Percentiles rank a stretch among this genome's conserved stretches.
phyloP scores from a whole-genome alignment of 2,888 invertebrate species.

The Allacma fusca region DNA sequence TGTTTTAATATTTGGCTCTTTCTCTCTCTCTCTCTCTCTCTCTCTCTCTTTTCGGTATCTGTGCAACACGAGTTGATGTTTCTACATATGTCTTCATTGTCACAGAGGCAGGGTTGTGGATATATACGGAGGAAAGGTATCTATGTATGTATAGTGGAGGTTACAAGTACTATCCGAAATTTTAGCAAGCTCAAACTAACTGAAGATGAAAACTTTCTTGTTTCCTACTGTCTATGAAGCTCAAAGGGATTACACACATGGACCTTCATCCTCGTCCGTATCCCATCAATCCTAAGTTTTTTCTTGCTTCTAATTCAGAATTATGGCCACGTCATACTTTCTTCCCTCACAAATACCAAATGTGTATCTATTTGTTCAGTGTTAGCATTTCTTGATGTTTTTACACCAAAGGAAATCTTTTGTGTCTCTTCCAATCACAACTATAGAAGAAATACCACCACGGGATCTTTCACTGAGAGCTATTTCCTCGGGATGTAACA shows the following conservation, averaged over 20 bases:
- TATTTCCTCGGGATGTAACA: too few relatives aligned
- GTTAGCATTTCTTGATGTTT: slow-evolving; percentile 2
- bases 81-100: background rate
- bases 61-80: background rate
- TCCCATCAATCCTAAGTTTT: slow-evolving; percentile 6
- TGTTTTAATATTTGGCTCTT: background rate
- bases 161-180: slow-evolving; percentile 22
- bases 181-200: slow-evolving; percentile 17
- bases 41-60: background rate
- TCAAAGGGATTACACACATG: slow-evolving; percentile 31
- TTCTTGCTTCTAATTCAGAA: slow-evolving; percentile 38
- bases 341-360: background rate
- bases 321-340: slow-evolving; percentile 36
- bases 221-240: slow-evolving; percentile 23
- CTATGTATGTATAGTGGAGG: background rate
- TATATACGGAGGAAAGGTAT: slow-evolving; percentile 20
- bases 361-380: background rate
- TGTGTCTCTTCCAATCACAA: background rate
- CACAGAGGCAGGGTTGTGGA: background rate
- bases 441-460: background rate
- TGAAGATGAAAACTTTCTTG: slow-evolving; percentile 37
- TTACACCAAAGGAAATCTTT: background rate
- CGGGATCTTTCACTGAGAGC: too few relatives aligned
- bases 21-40: background rate
- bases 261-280: background rate